Base-by-base conservation (phyloP, 2,888 invertebrate species). In the Ptychoptera albimana region DNA sequence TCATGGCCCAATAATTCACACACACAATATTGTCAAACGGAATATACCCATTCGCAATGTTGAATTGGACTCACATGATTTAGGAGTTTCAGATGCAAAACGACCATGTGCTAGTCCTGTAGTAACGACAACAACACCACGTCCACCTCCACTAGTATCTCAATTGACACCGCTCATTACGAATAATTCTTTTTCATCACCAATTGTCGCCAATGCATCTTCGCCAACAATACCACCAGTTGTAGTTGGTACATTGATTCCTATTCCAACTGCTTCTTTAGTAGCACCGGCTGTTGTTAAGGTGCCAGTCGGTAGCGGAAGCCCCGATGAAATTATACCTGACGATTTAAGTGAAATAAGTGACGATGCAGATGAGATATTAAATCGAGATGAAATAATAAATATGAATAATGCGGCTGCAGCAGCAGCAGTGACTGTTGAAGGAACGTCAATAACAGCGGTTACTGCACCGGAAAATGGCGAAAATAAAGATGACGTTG, bases 361-460 rank as follows among this genome's bases (percentile, higher is more conserved):
- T 58, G 87, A 87, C 54, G 87, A 87, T 62, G 85, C 86, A 44
- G 87, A 87, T 61, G 88, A 88, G 55, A 86, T 88, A 56, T 70
- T 87, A 5, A 82, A 86, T 50, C 76, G 81, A 64, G 82, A 80
- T 55, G 85, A 86, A 60, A n/a, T 32, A 32, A n/a, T n/a, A 15
- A 46, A 48, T 43, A 46, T 50, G 48, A 47, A 47, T 46, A 47
- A 45, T 39, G 32, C 49, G 8, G 43, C 48, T 9, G 44, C 39
- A 30, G 39, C 45, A 36, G 42, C 46, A 30, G 43, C 39, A 37
- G 40, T n/a, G n/a, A n/a, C n/a, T n/a, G n/a, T n/a, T n/a, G n/a
- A n/a, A n/a, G n/a, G n/a, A n/a, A n/a, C 37, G 15, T 46, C 45
- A 14, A 42, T n/a, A 32, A n/a, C 32, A 32, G 32, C 8, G 4